Base-by-base conservation (phyloP, 2,113 vertebrate genomes). In the Aix galericulata region DNA sequence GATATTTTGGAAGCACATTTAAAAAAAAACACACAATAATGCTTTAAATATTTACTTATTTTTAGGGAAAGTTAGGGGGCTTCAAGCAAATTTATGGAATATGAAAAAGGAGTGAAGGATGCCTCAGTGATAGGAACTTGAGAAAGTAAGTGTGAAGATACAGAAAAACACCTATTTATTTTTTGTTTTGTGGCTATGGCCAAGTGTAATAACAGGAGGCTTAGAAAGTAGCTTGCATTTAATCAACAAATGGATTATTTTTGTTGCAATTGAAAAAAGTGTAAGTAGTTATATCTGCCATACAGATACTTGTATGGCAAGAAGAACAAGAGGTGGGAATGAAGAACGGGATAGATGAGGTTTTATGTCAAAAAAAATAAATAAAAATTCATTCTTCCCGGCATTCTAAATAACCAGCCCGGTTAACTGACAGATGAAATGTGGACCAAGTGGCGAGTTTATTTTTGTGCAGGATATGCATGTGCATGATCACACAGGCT, bases 91-190 rank as follows among this genome's bases (percentile, higher is more conserved):
- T 40, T 31, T 85, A 50, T 77, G 63, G 82, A 87, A 72, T 76
- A 48, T 6, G 7, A 34, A 48, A 62, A 91, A 76, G 23, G 13
- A 46, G 9, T 83, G 31, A 77, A 69, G 50, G 23, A 58, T n/a
- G 6, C 26, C 60, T 91, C 34, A 58, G 36, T 86, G 56, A 32
- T 59, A 89, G 69, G 38, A 89, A 88, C 93, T 89, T 96, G 95
- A 81, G 94, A 91, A 96, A 96, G 71, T 85, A 88, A 91, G 48
- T 92, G 82, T 94, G 95, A 96, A 97, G 88, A 92, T 97, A 94
- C 32, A 86, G 69, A 86, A 48, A 44, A 90, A 66, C 62, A 83
- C 94, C 66, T 58, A 13, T 96, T 96, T 96, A 59, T 96, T 96
- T 97, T 97, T 83, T 80, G 77, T 56, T 17, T 46, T 91, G 44